Evolutionary conservation across 2,113 vertebrate species (phyloP), one percentile per base, ranked within the genome.

Genomic region (Lampris megalopsis): DNA sequence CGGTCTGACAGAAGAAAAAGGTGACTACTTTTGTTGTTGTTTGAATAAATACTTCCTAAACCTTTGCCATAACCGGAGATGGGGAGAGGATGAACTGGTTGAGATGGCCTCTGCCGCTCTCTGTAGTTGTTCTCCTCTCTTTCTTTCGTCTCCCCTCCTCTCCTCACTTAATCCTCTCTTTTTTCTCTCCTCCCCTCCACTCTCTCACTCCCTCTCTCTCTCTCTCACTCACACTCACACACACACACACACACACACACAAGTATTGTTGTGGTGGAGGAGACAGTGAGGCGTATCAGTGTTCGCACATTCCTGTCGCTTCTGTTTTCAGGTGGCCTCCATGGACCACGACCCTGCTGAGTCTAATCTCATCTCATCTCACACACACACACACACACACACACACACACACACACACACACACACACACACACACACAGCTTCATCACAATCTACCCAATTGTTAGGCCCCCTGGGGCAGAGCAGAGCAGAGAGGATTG

Each of bases 341-440:
- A 48, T 72, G 68, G 71, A 83, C 68, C 83, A 45, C 68, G 67
- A 4, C 53, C 79, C 35, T 76, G 71, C 78, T 65, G 80, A 47
- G 79, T 70, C 85, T 90, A 81, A 91, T 92, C 88, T 91, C 79
- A 88, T 90, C 86, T 81, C 65, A 67, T 64, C 69, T 71, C 79
- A 66, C 66, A 56, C 61, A 76, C 52, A 65, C 77, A 54, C 57
- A 59, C 71, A 58, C 59, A 59, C 75, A 73, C 59, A 47, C 80
- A 72, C 79, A 81, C 79, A 80, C 81, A 58, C 64, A 67, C 48
- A 53, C 48, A 52, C 64, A 53, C 64, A 67, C 50, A 54, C 50
- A 53, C 10, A 50, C 57, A 50, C 37, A 40, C 45, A 62, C 45
- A 40, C 37, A 61, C 58, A 50, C 58, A 71, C 49, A 36, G 56